Evolutionary conservation across 2,888 invertebrate genomes (phyloP).

Genomic region (Copidosoma aretas): DNA sequence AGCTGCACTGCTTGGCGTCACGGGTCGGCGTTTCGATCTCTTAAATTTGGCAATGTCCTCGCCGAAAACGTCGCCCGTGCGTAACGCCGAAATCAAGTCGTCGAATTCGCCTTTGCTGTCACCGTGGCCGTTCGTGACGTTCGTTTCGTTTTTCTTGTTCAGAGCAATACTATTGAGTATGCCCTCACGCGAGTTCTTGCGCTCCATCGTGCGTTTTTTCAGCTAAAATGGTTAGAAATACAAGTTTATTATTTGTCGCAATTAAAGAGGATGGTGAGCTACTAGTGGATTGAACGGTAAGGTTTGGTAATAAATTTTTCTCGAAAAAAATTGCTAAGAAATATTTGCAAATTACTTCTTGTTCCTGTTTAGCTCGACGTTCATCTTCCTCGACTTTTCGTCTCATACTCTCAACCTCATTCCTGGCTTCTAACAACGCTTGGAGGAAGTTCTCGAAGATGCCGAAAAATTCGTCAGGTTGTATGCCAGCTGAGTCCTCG

Average conservation of each 20-base stretch:
- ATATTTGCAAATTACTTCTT: conserved; percentile 68
- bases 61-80: conserved; percentile 94
- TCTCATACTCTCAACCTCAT: conserved; percentile 86
- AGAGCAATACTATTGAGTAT: conserved; percentile 78
- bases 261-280: no score
- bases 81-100: conserved; percentile 90
- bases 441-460: conserved; percentile 88
- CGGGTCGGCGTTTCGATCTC: conserved; percentile 73
- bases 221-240: conserved; percentile 62
- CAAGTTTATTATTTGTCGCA: no score
- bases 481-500: conserved; percentile 82
- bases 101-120: conserved; percentile 93
- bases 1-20: conserved; percentile 61
- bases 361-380: conserved; percentile 85
- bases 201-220: conserved; percentile 85
- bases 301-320: no score
- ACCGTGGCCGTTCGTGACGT: conserved; percentile 72
- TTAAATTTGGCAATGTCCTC: conserved; percentile 95
- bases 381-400: conserved; percentile 89
- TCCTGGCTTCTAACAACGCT: conserved; percentile 80
- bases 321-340: no score
- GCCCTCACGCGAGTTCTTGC: conserved; percentile 81
- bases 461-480: conserved; percentile 93
- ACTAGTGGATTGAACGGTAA: no score
- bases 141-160: conserved; percentile 68